A percentile compares a stretch with the other conserved stretches of the same genome.
These are phyloP conservation scores for Semnornis frantzii DNA, from an alignment of 2,113 vertebrate species.

Conservation along the genomic window DNA sequence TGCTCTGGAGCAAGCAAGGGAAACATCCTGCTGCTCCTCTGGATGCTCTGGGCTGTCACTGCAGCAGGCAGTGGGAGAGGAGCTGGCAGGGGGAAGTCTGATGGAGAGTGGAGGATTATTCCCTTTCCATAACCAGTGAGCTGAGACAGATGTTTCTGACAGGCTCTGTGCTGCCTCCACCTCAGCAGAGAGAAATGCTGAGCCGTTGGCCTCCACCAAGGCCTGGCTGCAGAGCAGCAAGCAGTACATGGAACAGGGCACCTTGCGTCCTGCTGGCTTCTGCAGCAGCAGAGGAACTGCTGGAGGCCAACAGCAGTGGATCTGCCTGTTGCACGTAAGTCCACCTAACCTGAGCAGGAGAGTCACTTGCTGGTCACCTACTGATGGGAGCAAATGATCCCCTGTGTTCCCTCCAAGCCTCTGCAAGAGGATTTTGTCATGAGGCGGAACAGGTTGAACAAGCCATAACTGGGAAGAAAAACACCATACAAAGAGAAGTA, in stretches of 20 bases:
- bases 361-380: neutral
- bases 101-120: neutral
- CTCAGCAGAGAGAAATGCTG: neutral
- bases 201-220: neutral
- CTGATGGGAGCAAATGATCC: neutral
- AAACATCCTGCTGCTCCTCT: neutral
- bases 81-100: neutral
- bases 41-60: neutral
- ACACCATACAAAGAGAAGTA: neutral
- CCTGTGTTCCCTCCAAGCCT: neutral
- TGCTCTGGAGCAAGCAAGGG: neutral
- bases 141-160: rapidly evolving
- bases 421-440: neutral
- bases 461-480: neutral
- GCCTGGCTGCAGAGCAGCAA: neutral
- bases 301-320: rapidly evolving
- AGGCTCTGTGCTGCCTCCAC: neutral
- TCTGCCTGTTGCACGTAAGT: neutral
- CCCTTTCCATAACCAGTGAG: neutral
- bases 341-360: neutral
- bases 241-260: neutral
- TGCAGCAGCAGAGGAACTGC: neutral
- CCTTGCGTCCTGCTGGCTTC: neutral
- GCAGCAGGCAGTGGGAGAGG: neutral
- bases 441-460: neutral